These are phyloP conservation scores for Pterophyllum scalare DNA, from an alignment of 2,113 vertebrate genomes.

Conservation along the genomic window DNA sequence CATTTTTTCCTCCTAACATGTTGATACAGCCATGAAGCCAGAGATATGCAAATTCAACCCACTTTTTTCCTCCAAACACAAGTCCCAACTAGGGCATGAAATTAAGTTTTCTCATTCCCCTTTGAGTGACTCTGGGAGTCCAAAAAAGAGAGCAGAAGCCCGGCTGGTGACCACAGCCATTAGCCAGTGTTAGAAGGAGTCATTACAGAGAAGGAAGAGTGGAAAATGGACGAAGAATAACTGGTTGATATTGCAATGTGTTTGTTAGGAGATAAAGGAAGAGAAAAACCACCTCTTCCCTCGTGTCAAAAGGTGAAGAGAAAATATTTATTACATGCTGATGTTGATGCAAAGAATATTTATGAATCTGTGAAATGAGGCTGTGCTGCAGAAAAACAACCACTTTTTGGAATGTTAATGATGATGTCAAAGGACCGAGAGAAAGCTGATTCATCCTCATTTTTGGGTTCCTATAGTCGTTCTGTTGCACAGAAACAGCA, in stretches of 20 bases:
- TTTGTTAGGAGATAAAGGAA: constrained; percentile 26
- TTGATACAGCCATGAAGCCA: neutral
- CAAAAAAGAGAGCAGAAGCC: neutral
- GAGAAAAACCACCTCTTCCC: neutral
- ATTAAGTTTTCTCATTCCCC: neutral
- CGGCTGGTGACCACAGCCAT: constrained; percentile 16
- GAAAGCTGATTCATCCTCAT: neutral
- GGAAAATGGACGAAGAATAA: neutral
- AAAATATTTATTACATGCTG: neutral
- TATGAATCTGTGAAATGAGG: neutral
- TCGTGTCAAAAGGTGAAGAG: neutral
- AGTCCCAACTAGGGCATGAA: constrained; percentile 45
- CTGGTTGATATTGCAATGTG: neutral
- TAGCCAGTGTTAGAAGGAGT: neutral
- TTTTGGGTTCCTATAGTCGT: neutral
- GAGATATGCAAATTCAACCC: constrained; percentile 22
- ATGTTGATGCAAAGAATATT: neutral
- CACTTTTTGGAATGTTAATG: too few relatives aligned
- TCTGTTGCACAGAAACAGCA: too few relatives aligned
- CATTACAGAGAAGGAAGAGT: neutral
- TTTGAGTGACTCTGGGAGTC: neutral
- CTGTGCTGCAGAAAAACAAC: neutral
- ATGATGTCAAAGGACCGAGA: neutral
- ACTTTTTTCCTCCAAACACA: constrained; percentile 8
- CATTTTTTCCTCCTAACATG: neutral